These are phyloP conservation scores for Tyrannus savana DNA, from an alignment of 2,113 vertebrate genomes.

Conservation along the genomic window DNA sequence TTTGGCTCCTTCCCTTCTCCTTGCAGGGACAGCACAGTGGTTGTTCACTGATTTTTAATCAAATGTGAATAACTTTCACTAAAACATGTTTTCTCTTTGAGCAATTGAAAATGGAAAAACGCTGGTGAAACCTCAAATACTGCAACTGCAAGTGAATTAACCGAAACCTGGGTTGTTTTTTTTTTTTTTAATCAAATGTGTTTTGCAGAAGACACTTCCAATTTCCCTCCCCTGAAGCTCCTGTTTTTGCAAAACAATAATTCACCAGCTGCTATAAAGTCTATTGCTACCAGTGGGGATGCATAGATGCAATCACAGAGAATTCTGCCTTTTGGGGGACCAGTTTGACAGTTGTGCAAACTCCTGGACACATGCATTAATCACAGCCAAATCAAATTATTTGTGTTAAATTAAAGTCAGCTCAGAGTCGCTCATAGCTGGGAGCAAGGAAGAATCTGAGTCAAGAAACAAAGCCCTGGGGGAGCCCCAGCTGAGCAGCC, in stretches of 20 bases:
- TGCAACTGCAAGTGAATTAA: not conserved
- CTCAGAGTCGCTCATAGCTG: not conserved
- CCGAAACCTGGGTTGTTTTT: not conserved
- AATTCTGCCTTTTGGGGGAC: not conserved
- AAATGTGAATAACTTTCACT: not conserved
- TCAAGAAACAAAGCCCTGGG: not conserved
- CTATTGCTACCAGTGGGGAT: slow-evolving; percentile 10
- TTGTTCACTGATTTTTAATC: rapidly evolving
- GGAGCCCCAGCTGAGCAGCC: not conserved
- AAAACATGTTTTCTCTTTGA: not conserved
- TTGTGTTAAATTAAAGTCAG: not conserved
- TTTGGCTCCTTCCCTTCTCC: not conserved
- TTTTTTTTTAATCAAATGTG: not conserved
- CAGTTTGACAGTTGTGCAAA: not conserved
- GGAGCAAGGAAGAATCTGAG: not conserved
- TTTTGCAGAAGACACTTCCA: not conserved
- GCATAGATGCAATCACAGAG: slow-evolving; percentile 2
- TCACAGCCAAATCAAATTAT: not conserved
- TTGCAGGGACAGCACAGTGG: not conserved
- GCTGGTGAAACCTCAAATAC: not conserved
- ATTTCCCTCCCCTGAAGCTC: not conserved
- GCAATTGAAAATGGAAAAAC: not conserved
- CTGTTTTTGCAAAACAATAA: not conserved
- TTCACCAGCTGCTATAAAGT: not conserved
- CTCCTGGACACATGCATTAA: not conserved